Base-by-base conservation (phyloP, 2,888 invertebrate species). In the Alitta virens region DNA sequence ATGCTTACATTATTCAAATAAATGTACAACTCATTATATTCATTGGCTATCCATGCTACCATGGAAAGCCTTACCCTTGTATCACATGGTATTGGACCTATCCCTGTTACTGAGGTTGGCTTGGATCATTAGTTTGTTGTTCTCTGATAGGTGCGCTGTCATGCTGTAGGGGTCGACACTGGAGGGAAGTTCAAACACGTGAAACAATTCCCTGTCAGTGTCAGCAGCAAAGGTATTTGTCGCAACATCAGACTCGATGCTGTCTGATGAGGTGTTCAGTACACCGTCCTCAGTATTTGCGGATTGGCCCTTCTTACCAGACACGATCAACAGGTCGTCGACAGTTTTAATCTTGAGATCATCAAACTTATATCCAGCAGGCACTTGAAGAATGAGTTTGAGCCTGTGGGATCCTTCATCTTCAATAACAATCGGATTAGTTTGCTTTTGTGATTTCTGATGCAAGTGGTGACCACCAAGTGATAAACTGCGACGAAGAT, bases 371-470 rank as follows among this genome's bases (percentile, higher is more conserved):
- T 50, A 61, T 12, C 50, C 61, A 16, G 49, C 26, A 21, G 61
- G 61, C 2, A 61, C 55, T 12, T 54, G 61, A 3, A 61, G 61
- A 21, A 61, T 56, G 21, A 61, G 56, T 18, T 61, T 61, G 49
- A 61, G 50, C 26, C 27, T 46, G 56, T 61, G 56, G n/a, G 59
- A 59, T 0, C 61, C 61, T n/a, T 61, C 61, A 25, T 61, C 61
- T 18, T 56, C 61, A 16, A 59, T 59, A 40, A 59, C 59, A 2
- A 59, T 59, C 23, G 59, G 59, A 25, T 56, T 42, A 5, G 33
- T 33, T 33, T 33, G 33, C 18, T 61, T 49, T 21, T 61, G 55
- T 14, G 33, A 27, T 21, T 50, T 49, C 49, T 50, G 49, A 7
- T 53, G 54, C 5, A 42, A 25, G 25, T 21, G 23, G 21, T 33